A percentile compares a stretch with the other conserved stretches of the same genome.
These are phyloP conservation scores for Dyspetes luteomarginatus DNA, from an alignment of 2,888 invertebrate genomes.

Conservation along the genomic window DNA sequence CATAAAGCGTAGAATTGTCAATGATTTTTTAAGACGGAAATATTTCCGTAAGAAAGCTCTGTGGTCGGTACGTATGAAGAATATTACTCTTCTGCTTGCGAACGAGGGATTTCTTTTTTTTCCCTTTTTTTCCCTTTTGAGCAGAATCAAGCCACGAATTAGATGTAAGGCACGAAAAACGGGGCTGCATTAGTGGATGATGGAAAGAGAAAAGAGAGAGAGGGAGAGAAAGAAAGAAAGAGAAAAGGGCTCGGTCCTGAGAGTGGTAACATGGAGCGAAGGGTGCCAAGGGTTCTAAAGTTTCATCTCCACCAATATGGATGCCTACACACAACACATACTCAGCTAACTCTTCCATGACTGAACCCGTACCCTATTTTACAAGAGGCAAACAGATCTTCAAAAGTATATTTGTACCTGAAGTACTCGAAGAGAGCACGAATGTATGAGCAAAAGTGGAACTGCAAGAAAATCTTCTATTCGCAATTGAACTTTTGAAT, in stretches of 20 bases:
- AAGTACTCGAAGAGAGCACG: slow-evolving; percentile 28
- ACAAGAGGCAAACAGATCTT: slow-evolving; percentile 33
- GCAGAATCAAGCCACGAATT: slow-evolving; percentile 62
- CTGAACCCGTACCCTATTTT: slow-evolving; percentile 19
- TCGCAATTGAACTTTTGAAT: slow-evolving; percentile 31
- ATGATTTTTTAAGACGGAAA: slow-evolving; percentile 16
- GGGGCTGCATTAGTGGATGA: slow-evolving; percentile 76
- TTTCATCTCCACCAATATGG: slow-evolving; percentile 59
- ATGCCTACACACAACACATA: slow-evolving; percentile 47
- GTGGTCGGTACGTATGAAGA: slow-evolving; percentile 1
- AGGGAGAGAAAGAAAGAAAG: slow-evolving; percentile 35
- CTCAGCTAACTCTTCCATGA: slow-evolving; percentile 49
- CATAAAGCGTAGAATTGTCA: slow-evolving; percentile 34
- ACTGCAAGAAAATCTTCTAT: slow-evolving; percentile 7
- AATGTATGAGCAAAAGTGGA: slow-evolving; percentile 20
- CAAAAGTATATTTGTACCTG: slow-evolving; percentile 54
- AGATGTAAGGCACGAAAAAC: slow-evolving; percentile 66
- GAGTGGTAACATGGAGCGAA: slow-evolving; percentile 62
- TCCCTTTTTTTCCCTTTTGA: not conserved
- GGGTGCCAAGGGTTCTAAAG: slow-evolving; percentile 65
- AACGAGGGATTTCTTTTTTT: not conserved
- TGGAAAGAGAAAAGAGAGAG: slow-evolving; percentile 70
- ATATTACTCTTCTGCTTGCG: slow-evolving; percentile 31
- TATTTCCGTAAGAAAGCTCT: slow-evolving; percentile 28
- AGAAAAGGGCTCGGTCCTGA: slow-evolving; percentile 55